Conservation (phyloP, 2,888 invertebrate species). For the Hofmannophila pseudospretella region DNA sequence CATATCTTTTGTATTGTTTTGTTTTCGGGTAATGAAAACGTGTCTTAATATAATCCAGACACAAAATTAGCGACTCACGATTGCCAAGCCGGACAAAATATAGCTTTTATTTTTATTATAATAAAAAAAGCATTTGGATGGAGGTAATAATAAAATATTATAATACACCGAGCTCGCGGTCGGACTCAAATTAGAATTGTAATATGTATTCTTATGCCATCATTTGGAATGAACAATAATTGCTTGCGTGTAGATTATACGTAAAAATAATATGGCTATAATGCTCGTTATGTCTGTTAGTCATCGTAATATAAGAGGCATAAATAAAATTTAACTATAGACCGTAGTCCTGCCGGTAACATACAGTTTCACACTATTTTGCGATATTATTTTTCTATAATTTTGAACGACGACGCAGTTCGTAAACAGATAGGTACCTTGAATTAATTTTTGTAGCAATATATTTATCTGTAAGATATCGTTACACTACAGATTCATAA, state of each 20-base stretch:
- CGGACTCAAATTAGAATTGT: conserved; percentile 48
- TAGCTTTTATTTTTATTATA: conserved; percentile 28
- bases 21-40: too few species aligned
- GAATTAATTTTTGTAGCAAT: too few species aligned
- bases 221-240: conserved; percentile 54
- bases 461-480: too few species aligned
- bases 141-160: conserved; percentile 26
- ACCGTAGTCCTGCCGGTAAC: not conserved
- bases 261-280: conserved; percentile 48
- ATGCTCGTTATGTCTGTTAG: conserved; percentile 41
- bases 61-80: conserved; percentile 5
- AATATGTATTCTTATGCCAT: conserved; percentile 56
- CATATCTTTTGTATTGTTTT: too few species aligned
- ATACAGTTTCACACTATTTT: not conserved
- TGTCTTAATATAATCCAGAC: conserved; percentile 7
- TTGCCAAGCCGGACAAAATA: conserved; percentile 18
- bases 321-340: conserved; percentile 31
- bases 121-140: conserved; percentile 19
- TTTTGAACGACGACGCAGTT: too few species aligned
- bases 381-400: too few species aligned
- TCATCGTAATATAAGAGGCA: conserved; percentile 49
- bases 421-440: too few species aligned
- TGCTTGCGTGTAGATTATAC: conserved; percentile 49
- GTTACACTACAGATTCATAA: too few species aligned
- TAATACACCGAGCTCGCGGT: conserved; percentile 25